phyloP scores from a whole-genome alignment of 2,113 vertebrate species.

The Meleagris gallopavo region DNA sequence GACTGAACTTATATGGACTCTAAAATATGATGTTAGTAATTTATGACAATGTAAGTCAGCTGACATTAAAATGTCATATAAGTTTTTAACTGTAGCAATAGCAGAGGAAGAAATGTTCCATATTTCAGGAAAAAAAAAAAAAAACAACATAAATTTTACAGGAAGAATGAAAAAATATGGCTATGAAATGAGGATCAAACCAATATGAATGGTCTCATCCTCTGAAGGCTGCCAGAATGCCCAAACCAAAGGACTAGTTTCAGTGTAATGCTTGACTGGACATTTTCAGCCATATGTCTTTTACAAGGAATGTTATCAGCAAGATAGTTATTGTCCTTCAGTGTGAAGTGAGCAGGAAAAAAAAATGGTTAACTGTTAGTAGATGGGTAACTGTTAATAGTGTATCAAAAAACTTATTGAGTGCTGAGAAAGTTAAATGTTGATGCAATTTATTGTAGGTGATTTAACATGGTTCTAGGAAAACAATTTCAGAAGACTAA shows the following conservation, averaged over 20 bases:
- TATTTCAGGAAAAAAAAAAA: not conserved
- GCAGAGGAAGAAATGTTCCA: not conserved
- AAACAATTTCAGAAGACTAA: no score
- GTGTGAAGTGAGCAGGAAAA: not conserved
- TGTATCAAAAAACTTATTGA: no score
- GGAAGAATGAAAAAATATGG: not conserved
- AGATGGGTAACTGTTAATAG: not conserved
- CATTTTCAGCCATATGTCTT: no score
- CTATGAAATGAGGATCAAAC: not conserved
- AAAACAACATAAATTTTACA: not conserved
- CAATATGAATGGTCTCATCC: not conserved
- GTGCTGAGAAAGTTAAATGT: no score
- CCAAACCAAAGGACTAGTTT: no score
- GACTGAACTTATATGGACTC: not conserved
- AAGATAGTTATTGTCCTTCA: no score
- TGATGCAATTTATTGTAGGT: no score
- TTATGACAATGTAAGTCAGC: not conserved
- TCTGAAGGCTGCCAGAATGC: not conserved
- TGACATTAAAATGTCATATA: not conserved
- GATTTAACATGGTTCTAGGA: no score
- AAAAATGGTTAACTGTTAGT: not conserved
- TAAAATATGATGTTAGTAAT: not conserved
- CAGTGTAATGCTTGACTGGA: no score
- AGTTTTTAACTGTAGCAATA: not conserved
- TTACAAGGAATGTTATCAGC: no score